Base-by-base conservation (phyloP, 2,797 vertebrate genomes). In the Onychomys leucogaster region DNA sequence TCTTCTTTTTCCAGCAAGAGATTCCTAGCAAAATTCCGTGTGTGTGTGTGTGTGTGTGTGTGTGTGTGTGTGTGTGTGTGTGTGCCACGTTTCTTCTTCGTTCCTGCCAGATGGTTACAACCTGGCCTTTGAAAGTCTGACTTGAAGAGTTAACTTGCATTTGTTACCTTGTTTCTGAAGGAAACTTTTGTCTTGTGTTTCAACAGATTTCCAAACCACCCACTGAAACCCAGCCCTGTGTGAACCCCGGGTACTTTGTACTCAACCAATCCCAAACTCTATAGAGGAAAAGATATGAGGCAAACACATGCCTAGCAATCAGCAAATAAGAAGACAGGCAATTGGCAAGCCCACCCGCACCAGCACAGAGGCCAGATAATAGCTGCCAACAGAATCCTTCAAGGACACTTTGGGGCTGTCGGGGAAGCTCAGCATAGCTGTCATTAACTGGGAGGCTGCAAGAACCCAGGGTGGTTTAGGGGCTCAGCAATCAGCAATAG, bases 401-500 rank as follows among this genome's bases (percentile, higher is more conserved):
- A 94, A 97, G 96, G 97, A 89, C 78, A 59, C 61, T 14, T 34
- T 5, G 69, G 57, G 43, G 49, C 52, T 5, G 23, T 21, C 71
- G 46, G 41, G 41, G 55, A 75, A 41, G 67, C 9, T 34, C 4
- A 0, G 16, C 9, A 0, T 0, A 34, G 49, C 75, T 78, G 75
- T 94, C 94, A 91, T 95, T 96, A 94, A 85, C 65, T 55, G 88
- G 82, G 94, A 95, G 88, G 82, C 13, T 0, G 37, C 23, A 16
- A 14, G 37, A 78, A 46, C 81, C 13, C 16, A 77, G 0, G 1
- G 90, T 67, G 25, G 49, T 16, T 78, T 76, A 13, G 13, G 59
- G 10, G 49, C 46, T 95, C 57, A 63, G 67, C 94, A 94, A 89
- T 94, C 92, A 95, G 73, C 65, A 25, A 6, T 5, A 52, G 83